phyloP scores from a whole-genome alignment of 2,113 vertebrate species.

The Carlito syrichta region DNA sequence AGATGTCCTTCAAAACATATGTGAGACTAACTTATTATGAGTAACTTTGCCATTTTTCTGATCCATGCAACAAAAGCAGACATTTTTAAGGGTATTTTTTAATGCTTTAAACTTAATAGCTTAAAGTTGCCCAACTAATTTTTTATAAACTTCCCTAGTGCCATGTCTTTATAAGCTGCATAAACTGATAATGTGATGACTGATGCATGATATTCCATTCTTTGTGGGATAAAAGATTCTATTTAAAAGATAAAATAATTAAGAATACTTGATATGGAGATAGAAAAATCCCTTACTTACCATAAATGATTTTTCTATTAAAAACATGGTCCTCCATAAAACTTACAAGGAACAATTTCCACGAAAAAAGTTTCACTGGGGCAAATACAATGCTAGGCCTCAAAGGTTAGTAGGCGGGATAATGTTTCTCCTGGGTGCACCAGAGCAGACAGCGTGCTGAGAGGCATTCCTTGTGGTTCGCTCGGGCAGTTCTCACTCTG shows the following conservation, averaged over 20 bases:
- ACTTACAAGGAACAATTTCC: not conserved
- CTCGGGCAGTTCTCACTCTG: not conserved
- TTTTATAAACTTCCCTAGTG: not conserved
- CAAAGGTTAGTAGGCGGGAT: not conserved
- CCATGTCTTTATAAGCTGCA: not conserved
- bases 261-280: not conserved
- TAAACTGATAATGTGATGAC: not conserved
- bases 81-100: not conserved
- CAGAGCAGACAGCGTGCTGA: not conserved
- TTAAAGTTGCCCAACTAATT: not conserved
- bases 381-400: not conserved
- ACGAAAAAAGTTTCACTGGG: not conserved
- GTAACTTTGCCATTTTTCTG: not conserved
- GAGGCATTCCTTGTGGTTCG: constrained; percentile 30
- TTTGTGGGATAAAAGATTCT: not conserved
- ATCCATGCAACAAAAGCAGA: not conserved
- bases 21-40: not conserved
- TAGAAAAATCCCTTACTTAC: constrained; percentile 30
- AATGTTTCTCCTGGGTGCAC: constrained; percentile 12
- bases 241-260: constrained; percentile 18
- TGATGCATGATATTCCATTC: not conserved
- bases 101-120: not conserved
- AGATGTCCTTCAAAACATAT: not conserved
- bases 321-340: not conserved
- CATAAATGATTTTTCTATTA: constrained; percentile 14